Percentiles rank a stretch among this genome's conserved stretches.
phyloP scores from a whole-genome alignment of 2,797 vertebrate genomes.

The Platyrinchus mystaceus region DNA sequence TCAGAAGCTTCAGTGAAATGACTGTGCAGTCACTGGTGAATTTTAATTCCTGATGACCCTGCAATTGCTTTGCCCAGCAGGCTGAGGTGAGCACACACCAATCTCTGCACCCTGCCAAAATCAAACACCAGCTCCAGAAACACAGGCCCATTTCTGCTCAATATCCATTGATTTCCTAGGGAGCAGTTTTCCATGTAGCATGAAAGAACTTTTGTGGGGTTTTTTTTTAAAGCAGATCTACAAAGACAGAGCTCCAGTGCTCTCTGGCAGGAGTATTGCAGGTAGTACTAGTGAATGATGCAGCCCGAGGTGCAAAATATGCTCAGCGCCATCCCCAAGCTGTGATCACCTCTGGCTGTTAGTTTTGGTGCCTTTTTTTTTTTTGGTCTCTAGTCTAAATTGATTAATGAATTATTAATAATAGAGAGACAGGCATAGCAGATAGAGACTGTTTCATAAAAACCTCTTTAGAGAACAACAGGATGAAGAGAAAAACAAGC shows the following conservation, averaged over 20 bases:
- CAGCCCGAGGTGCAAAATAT: conserved; percentile 13
- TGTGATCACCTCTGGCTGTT: background rate
- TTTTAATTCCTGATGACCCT: conserved; percentile 34
- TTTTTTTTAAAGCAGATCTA: background rate
- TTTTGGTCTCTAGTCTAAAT: background rate
- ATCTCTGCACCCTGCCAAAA: background rate
- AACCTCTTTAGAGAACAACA: conserved; percentile 1
- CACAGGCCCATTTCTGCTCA: background rate
- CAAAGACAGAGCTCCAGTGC: background rate
- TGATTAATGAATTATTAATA: conserved; percentile 62
- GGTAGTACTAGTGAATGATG: background rate
- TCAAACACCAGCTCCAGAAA: background rate
- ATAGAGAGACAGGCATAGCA: background rate
- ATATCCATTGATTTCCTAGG: background rate
- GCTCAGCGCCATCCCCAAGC: background rate
- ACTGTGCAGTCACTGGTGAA: background rate
- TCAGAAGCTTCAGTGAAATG: background rate
- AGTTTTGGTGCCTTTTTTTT: background rate
- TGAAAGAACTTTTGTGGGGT: background rate
- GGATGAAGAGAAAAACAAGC: conserved; percentile 5
- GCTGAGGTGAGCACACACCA: fast-evolving
- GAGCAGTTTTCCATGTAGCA: background rate
- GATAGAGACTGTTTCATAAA: conserved; percentile 2
- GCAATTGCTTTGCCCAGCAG: background rate
- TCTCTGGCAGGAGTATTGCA: background rate